Conservation (phyloP, 37 sponge, comb jelly and placozoan species). For the Bolinopsis microptera region DNA sequence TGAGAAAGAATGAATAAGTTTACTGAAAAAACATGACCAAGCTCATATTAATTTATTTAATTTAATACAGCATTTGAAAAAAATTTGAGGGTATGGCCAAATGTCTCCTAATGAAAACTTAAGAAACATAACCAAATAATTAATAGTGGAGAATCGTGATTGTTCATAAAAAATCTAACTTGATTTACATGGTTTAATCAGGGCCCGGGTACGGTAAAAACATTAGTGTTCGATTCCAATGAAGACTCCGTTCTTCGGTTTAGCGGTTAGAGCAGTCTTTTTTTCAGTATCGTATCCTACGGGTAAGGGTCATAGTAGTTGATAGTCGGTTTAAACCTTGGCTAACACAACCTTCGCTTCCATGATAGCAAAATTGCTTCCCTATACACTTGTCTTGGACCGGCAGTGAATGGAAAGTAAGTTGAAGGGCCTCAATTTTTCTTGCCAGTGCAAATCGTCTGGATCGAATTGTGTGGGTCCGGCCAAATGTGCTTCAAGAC, state of each 20-base stretch:
- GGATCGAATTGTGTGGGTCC: neutral
- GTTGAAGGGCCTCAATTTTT: neutral
- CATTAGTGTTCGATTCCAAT: neutral
- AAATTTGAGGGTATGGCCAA: too few relatives aligned
- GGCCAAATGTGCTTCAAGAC: neutral
- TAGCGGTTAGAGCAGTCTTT: neutral
- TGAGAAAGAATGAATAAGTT: too few relatives aligned
- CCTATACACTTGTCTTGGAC: slow-evolving; percentile 40
- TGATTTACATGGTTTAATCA: too few relatives aligned
- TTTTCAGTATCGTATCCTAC: neutral
- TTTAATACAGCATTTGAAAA: too few relatives aligned
- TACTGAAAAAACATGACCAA: too few relatives aligned
- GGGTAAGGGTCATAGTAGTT: neutral
- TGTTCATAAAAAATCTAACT: too few relatives aligned
- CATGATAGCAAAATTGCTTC: slow-evolving; percentile 5
- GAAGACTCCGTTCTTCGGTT: neutral
- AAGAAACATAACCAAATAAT: too few relatives aligned
- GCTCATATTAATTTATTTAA: too few relatives aligned
- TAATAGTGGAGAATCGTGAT: too few relatives aligned
- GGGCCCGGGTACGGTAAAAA: too few relatives aligned
- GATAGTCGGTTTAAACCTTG: neutral
- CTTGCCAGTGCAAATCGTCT: neutral
- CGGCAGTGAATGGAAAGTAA: slow-evolving; percentile 1
- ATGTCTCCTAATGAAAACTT: too few relatives aligned
- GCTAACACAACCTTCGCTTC: neutral